Conservation (phyloP, 1,140 invertebrate species). For the Lepidurus packardi region DNA sequence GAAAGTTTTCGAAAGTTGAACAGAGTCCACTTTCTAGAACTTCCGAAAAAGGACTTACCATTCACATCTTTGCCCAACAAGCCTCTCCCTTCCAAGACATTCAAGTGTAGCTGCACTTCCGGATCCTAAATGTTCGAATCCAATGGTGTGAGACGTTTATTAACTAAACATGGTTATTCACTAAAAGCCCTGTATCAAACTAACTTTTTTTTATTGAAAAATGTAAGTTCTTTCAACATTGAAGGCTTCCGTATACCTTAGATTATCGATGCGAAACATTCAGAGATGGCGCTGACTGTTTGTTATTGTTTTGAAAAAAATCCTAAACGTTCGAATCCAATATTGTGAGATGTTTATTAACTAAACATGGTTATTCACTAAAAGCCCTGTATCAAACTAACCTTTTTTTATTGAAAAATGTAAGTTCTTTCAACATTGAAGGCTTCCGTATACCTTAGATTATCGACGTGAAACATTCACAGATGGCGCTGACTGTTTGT, state of each 20-base stretch:
- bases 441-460: too few relatives aligned
- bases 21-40: conserved; percentile 27
- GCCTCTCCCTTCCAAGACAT: conserved; percentile 87
- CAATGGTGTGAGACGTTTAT: not conserved
- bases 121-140: conserved; percentile 59
- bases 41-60: conserved; percentile 51
- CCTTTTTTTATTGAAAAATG: too few relatives aligned
- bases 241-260: too few relatives aligned
- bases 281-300: too few relatives aligned
- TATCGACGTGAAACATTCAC: too few relatives aligned
- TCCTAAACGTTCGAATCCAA: conserved; percentile 51
- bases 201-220: too few relatives aligned
- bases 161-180: not conserved
- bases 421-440: too few relatives aligned
- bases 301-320: too few relatives aligned
- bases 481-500: too few relatives aligned
- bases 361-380: not conserved
- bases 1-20: too few relatives aligned
- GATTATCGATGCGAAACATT: too few relatives aligned
- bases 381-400: not conserved
- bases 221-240: too few relatives aligned
- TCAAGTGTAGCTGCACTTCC: conserved; percentile 83
- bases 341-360: not conserved
- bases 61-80: conserved; percentile 91
- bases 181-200: not conserved